Evolutionary conservation across 2,113 vertebrate species (phyloP).

Genomic region (Chloebia gouldiae): DNA sequence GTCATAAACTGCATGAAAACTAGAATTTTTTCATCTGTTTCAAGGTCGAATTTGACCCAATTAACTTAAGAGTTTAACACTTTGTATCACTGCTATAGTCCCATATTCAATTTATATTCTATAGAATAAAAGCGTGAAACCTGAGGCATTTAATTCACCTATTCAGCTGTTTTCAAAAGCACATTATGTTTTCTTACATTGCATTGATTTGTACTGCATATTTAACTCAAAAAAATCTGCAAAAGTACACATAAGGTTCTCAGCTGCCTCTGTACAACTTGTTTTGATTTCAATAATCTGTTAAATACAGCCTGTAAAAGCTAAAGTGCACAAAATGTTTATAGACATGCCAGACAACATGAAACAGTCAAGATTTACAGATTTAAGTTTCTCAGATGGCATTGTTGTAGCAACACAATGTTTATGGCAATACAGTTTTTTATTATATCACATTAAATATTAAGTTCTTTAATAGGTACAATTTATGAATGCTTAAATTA

Average conservation of each 20-base stretch:
- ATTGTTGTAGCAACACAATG: neutral
- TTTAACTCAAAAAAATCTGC: neutral
- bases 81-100: neutral
- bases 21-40: neutral
- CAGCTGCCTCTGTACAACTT: neutral
- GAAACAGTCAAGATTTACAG: constrained; percentile 24
- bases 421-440: neutral
- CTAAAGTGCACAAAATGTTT: constrained; percentile 22
- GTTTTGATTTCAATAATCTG: constrained; percentile 22
- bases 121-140: neutral
- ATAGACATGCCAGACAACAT: neutral
- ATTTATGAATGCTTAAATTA: constrained; percentile 4
- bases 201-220: neutral
- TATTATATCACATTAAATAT: neutral
- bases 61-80: neutral
- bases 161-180: neutral
- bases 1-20: neutral
- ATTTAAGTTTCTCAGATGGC: neutral
- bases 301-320: neutral
- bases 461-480: neutral
- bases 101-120: neutral
- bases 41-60: neutral
- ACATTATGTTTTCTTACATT: neutral
- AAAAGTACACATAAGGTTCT: neutral
- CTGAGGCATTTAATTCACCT: neutral